phyloP scores from a whole-genome alignment of 1,140 invertebrate genomes.

The Drosophila ohnishii region DNA sequence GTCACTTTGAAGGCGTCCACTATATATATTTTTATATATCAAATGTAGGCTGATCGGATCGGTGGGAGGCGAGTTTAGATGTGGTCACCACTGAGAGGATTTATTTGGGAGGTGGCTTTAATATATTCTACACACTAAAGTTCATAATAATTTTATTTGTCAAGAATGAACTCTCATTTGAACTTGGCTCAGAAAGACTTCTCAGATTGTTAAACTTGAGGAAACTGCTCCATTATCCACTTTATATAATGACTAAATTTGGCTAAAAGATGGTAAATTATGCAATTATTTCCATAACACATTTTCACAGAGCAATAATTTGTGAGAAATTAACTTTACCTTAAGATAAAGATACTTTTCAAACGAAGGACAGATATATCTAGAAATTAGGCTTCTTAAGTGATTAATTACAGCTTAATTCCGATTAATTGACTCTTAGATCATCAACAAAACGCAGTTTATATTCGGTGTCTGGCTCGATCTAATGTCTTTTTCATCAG shows the following conservation, averaged over 20 bases:
- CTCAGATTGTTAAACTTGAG: constrained; percentile 15
- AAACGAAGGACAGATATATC: not conserved
- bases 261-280: constrained; percentile 4
- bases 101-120: constrained; percentile 1
- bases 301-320: constrained; percentile 2
- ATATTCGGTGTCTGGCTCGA: not conserved
- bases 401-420: constrained; percentile 14
- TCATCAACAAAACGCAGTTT: constrained; percentile 9
- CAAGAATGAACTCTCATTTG: constrained; percentile 2
- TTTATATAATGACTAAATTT: constrained; percentile 25
- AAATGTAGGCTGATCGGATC: constrained; percentile 30
- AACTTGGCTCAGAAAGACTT: constrained; percentile 8
- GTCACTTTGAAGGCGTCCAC: constrained; percentile 44
- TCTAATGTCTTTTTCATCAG: constrained; percentile 30
- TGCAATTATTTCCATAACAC: not conserved
- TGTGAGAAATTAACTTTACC: not conserved
- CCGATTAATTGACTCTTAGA: constrained; percentile 29
- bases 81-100: constrained; percentile 12
- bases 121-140: not conserved
- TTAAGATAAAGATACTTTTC: not conserved
- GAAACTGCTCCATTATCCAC: constrained; percentile 23
- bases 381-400: not conserved
- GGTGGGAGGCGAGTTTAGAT: constrained; percentile 11
- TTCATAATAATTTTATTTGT: not conserved
- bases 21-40: constrained; percentile 1